These are phyloP conservation scores for Cercopithecus petaurista DNA, from an alignment of 2,797 vertebrate species.

Conservation along the genomic window DNA sequence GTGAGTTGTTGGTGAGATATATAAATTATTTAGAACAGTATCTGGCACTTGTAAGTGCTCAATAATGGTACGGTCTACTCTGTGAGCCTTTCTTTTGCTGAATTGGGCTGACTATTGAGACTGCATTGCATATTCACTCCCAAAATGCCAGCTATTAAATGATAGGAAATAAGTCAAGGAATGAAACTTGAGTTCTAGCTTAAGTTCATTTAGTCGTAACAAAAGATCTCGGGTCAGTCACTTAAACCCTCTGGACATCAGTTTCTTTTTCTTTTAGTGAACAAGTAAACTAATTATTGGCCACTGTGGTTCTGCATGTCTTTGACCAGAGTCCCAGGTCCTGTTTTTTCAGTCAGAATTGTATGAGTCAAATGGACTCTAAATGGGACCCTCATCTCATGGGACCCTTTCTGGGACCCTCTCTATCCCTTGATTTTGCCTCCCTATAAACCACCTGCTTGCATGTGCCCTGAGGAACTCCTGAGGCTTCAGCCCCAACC, in stretches of 20 bases:
- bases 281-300: not conserved
- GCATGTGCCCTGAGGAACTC: not conserved
- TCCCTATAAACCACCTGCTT: constrained; percentile 37
- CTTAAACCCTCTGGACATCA: not conserved
- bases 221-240: not conserved
- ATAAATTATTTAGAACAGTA: not conserved
- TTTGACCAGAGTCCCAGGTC: not conserved
- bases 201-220: not conserved
- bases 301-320: not conserved
- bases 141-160: not conserved
- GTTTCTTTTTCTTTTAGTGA: constrained; percentile 33
- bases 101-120: not conserved
- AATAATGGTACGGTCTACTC: not conserved
- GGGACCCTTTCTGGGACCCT: not conserved
- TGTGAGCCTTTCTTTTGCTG: not conserved
- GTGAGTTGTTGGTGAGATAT: not conserved
- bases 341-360: constrained; percentile 20
- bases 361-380: not conserved
- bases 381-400: not conserved
- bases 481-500: not conserved
- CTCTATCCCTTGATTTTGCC: not conserved
- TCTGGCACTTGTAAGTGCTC: not conserved
- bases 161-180: not conserved
- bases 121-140: not conserved
- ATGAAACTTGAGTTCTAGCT: constrained; percentile 14